Base-by-base conservation (phyloP, 2,888 invertebrate genomes). In the Leucophenga maculata region DNA sequence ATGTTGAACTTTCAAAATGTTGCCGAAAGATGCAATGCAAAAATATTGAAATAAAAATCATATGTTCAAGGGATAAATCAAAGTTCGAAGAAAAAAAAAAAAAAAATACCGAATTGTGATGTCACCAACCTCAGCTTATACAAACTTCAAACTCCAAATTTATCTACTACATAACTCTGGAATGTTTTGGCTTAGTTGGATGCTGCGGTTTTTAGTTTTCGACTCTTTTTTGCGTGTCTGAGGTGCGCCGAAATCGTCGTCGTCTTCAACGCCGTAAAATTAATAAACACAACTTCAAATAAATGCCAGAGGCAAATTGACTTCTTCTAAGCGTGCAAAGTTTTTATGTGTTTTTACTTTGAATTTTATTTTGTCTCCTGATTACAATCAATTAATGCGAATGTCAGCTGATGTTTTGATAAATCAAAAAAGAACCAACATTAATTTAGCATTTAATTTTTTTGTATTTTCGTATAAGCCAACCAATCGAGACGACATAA, bases 401-500 rank as follows among this genome's bases (percentile, higher is more conserved):
- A 57, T 57, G 57, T 57, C 57, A 57, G 57, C 13, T 52, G 14
- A 52, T 52, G 16, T 39, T n/a, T 52, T n/a, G 20, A 52, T 18
- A 52, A 16, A 52, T 14, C 4, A 6, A 52, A 18, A 9, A 52
- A 16, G 16, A 13, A 57, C 6, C n/a, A 31, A n/a, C 31, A 31
- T 48, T 65, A 4, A 52, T 52, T 18, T 64, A 18, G 50, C 50
- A 26, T 4, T 50, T 31, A 69, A 73, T 66, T 69, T 65, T 67
- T 69, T 65, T 68, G n/a, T n/a, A n/a, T n/a, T n/a, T n/a, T n/a
- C n/a, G n/a, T n/a, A 26, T 26, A 26, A 26, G 26, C 3, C 26
- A 26, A 26, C 2, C 3, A 26, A 26, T n/a, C 8, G 11, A 39
- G 3, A 1, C 8, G 39, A 8, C 31, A 44, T 31, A 70, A 71